Evolutionary conservation across 2,888 invertebrate species (phyloP).

Genomic region (Drosophila austrosaltans): DNA sequence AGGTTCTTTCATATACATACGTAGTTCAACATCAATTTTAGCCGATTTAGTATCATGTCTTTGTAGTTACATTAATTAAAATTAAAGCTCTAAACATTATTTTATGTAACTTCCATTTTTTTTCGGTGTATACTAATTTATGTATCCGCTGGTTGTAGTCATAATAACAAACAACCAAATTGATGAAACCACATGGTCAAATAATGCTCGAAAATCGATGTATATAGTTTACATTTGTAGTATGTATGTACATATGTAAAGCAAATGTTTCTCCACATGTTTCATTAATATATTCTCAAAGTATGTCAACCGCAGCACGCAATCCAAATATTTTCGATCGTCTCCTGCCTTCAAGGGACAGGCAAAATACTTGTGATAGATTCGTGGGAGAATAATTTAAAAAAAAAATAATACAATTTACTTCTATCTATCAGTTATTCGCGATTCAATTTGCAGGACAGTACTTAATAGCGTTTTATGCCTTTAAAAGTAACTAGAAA

Average conservation of each 20-base stretch:
- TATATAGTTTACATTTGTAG: neutral
- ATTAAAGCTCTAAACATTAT: no score
- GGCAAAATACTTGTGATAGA: neutral
- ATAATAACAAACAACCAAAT: neutral
- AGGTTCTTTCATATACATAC: no score
- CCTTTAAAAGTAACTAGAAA: neutral
- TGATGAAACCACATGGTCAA: neutral
- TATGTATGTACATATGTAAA: neutral
- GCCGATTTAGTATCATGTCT: no score
- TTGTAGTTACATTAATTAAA: no score
- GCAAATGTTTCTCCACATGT: neutral
- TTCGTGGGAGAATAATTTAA: neutral
- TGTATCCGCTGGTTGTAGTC: neutral
- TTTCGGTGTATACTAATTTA: neutral
- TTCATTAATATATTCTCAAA: neutral
- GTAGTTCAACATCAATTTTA: no score
- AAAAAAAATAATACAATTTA: neutral
- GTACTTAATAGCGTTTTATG: no score
- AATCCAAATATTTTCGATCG: constrained; percentile 3
- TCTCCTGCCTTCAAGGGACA: neutral
- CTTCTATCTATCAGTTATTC: neutral
- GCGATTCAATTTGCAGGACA: neutral
- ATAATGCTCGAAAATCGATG: neutral
- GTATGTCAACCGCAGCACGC: neutral
- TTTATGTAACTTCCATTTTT: neutral